Evolutionary conservation across 2,888 invertebrate species (phyloP), one percentile per base, ranked within the genome.

Genomic region (Nephrotoma guestfalica): DNA sequence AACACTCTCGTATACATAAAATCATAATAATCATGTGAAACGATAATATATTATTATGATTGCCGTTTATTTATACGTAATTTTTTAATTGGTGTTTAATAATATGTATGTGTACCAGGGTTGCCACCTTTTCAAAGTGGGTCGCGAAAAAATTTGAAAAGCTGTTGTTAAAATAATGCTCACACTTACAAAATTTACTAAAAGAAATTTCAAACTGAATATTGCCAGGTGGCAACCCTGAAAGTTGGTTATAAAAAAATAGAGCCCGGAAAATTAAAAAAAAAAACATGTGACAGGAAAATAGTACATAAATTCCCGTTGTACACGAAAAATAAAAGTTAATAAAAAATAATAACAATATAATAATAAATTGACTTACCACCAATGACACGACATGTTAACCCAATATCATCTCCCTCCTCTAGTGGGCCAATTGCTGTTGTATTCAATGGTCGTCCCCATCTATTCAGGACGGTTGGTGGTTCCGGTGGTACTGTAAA

Each of bases 301-400:
- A 30, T 2, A 30, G 2, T 30, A 30, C 30, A 30, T 30, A 30
- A 30, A 30, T 30, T 30, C 30, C 30, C 30, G 30, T 30, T 30
- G 30, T 30, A 30, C 47, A 47, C n/a, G 47, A 47, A 13, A 47
- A 47, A 57, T 57, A 57, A 15, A 57, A 51, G 47, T 71, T 30
- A 4, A 71, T 71, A 84, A 84, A 41, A 13, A 47, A 13, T 47
- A 13, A 4, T 47, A 13, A 6, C 41, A 84, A 41, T 47, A 47
- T 47, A 84, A 84, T 41, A 84, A 84, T 41, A 84, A 84, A 84
- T 41, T 86, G 45, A 86, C 92, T 94, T 93, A 94, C 96, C 96
- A 89, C 96, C 96, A 86, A 95, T 94, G 18, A 96, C 96, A 87
- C 96, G 93, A 91, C 96, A 96, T 86, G 95, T 96, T 88, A 96